These are phyloP conservation scores for Syngnathus typhle DNA, from an alignment of 2,113 vertebrate genomes.

Conservation along the genomic window DNA sequence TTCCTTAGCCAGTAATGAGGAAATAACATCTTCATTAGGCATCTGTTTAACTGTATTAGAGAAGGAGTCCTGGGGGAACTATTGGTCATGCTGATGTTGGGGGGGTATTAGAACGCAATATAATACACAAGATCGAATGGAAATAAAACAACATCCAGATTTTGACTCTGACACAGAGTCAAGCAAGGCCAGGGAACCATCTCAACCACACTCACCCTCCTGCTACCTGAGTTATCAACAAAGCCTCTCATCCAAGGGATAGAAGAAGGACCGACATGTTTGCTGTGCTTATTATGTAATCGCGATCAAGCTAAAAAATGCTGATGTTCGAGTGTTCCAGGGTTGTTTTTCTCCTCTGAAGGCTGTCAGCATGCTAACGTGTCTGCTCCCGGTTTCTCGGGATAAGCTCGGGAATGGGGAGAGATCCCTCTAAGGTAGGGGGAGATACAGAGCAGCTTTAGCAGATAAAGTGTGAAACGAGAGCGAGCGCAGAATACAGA, in stretches of 20 bases:
- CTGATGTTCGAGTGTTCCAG: conserved; percentile 48
- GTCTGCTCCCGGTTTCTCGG: conserved; percentile 48
- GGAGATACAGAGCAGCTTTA: conserved; percentile 66
- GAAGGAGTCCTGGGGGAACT: conserved; percentile 68
- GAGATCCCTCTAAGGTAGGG: conserved; percentile 67
- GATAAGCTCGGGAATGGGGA: conserved; percentile 60
- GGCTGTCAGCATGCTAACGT: conserved; percentile 44
- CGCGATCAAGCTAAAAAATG: conserved; percentile 58
- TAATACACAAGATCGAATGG: conserved; percentile 43
- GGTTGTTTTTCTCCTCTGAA: conserved; percentile 36
- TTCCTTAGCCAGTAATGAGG: conserved; percentile 74
- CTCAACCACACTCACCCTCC: conserved; percentile 50
- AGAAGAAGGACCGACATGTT: conserved; percentile 32
- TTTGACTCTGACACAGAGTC: neutral
- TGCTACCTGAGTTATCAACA: conserved; percentile 59
- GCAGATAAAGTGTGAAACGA: conserved; percentile 66
- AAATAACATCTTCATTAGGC: conserved; percentile 79
- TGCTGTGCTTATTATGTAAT: conserved; percentile 59
- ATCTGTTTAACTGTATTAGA: conserved; percentile 78
- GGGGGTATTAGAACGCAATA: conserved; percentile 58
- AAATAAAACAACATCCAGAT: conserved; percentile 45
- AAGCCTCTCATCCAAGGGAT: conserved; percentile 38
- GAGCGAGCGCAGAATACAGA: conserved; percentile 48
- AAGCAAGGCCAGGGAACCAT: conserved; percentile 35
- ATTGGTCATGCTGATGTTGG: conserved; percentile 72